Percentiles rank a stretch among this genome's conserved stretches.
Evolutionary conservation across 1,140 invertebrate genomes (phyloP).

Genomic region (Cecropterus lyciades): DNA sequence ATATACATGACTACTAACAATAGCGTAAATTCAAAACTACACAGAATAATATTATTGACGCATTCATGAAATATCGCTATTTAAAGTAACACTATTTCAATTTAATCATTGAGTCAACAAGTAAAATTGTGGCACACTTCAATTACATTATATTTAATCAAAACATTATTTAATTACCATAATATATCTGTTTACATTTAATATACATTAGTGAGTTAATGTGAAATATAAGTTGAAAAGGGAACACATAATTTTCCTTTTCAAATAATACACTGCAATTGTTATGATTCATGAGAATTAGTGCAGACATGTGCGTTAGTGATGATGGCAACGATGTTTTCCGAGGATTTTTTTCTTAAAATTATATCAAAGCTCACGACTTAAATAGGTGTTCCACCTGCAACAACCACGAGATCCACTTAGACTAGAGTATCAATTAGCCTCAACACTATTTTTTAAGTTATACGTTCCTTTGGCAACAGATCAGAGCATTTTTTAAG

Average conservation of each 20-base stretch:
- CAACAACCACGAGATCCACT: slow-evolving; percentile 50
- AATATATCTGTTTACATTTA: background rate
- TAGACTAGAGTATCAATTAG: slow-evolving; percentile 55
- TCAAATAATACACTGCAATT: slow-evolving; percentile 3
- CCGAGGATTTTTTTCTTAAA: slow-evolving; percentile 35
- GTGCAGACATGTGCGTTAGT: slow-evolving; percentile 42
- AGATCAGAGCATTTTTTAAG: no score
- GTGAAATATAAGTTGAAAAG: background rate
- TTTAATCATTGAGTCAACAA: background rate
- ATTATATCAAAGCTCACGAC: slow-evolving; percentile 40
- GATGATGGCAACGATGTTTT: slow-evolving; percentile 41
- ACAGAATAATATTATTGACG: background rate
- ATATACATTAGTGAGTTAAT: background rate
- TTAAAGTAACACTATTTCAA: background rate
- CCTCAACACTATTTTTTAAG: slow-evolving; percentile 38
- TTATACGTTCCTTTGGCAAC: no score
- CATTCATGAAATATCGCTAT: background rate
- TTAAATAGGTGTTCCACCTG: slow-evolving; percentile 36
- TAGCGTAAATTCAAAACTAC: background rate
- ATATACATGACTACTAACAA: slow-evolving; percentile 4
- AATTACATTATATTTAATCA: background rate
- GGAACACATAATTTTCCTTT: background rate
- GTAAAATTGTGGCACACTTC: slow-evolving; percentile 3
- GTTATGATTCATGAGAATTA: slow-evolving; percentile 24
- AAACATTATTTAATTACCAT: no score